A percentile compares a stretch with the other conserved stretches of the same genome.
phyloP scores from a whole-genome alignment of 2,113 vertebrate genomes.

The Xenopus tropicalis region DNA sequence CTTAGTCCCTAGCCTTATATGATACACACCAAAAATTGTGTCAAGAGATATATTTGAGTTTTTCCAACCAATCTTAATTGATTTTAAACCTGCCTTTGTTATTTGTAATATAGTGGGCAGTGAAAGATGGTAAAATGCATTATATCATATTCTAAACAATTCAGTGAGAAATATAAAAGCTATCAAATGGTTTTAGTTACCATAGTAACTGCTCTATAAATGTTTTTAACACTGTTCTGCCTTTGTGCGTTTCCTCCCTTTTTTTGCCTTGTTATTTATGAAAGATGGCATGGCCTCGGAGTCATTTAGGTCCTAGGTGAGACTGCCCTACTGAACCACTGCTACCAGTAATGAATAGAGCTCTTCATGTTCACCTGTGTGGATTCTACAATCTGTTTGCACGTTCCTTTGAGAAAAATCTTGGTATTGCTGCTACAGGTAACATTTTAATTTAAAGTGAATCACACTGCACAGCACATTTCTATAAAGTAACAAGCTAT shows the following conservation, averaged over 20 bases:
- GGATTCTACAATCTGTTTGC: background rate
- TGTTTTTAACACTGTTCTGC: background rate
- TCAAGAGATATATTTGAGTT: too few relatives aligned
- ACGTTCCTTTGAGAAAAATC: constrained; percentile 6
- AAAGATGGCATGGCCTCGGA: background rate
- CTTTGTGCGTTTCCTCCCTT: background rate
- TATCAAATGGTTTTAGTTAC: background rate
- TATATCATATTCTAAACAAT: too few relatives aligned
- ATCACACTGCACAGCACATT: too few relatives aligned
- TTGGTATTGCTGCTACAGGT: too few relatives aligned
- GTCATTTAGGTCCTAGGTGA: constrained; percentile 4
- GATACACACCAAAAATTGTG: too few relatives aligned
- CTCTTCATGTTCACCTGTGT: constrained; percentile 11
- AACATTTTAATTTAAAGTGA: too few relatives aligned
- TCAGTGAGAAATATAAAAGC: background rate
- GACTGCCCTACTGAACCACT: background rate
- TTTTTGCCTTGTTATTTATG: background rate
- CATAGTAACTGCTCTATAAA: background rate
- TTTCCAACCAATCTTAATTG: too few relatives aligned
- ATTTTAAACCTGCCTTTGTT: too few relatives aligned
- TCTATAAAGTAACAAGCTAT: too few relatives aligned
- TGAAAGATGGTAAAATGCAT: too few relatives aligned
- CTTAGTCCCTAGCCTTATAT: too few relatives aligned
- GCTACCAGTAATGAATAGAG: constrained; percentile 18
- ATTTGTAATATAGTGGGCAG: too few relatives aligned